Percentiles rank a stretch among this genome's conserved stretches.
Evolutionary conservation across 2,113 vertebrate species (phyloP).

Genomic region (Anthoscopus minutus): DNA sequence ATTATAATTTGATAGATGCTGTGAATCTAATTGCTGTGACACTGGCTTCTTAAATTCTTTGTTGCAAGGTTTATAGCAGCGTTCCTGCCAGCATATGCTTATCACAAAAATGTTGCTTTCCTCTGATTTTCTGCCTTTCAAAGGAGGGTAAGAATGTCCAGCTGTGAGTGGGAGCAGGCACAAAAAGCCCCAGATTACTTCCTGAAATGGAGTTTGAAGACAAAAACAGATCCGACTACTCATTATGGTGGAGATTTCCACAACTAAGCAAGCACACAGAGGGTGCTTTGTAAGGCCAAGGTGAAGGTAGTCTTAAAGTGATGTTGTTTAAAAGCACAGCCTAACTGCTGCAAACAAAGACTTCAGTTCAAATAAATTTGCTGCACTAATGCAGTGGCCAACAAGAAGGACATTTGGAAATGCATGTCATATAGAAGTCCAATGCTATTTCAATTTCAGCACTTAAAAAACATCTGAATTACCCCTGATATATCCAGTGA

Average conservation of each 20-base stretch:
- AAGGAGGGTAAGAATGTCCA: background rate
- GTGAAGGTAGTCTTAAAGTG: background rate
- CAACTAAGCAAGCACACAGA: background rate
- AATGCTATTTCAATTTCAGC: background rate
- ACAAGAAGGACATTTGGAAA: background rate
- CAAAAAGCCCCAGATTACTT: background rate
- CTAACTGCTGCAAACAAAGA: background rate
- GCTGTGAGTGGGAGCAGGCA: background rate
- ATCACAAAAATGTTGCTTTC: constrained; percentile 6
- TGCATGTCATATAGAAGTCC: background rate
- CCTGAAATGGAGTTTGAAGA: background rate
- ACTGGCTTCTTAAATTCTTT: background rate
- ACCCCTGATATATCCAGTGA: background rate
- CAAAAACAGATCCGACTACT: background rate
- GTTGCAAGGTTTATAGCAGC: background rate
- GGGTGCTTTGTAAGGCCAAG: background rate
- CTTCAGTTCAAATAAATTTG: background rate
- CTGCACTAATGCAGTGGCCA: background rate
- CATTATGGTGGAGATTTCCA: background rate
- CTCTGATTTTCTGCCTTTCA: constrained; percentile 11
- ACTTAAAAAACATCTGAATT: background rate
- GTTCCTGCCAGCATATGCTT: background rate
- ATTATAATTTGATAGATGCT: background rate
- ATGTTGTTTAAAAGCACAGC: background rate
- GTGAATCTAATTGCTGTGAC: background rate